phyloP scores from a whole-genome alignment of 2,113 vertebrate species.

The Dicaeum eximium region DNA sequence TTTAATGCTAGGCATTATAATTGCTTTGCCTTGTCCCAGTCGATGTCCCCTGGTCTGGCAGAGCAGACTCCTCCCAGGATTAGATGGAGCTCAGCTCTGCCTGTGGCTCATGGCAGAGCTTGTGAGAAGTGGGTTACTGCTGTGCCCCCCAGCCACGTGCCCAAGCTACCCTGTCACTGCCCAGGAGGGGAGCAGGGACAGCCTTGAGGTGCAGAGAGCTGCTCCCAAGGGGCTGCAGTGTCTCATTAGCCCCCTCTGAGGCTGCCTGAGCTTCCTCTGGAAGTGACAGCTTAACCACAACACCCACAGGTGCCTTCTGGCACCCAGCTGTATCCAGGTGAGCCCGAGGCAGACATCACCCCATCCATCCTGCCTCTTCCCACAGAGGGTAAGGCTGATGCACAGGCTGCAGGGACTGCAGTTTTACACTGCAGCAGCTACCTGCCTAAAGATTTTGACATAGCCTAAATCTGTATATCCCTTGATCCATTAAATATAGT shows the following conservation, averaged over 20 bases:
- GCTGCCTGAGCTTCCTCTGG: neutral
- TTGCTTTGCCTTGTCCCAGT: neutral
- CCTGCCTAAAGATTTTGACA: neutral
- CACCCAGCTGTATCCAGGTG: accelerated
- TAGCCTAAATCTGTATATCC: neutral
- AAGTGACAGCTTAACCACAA: neutral
- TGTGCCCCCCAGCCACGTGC: accelerated
- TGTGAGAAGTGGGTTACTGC: neutral
- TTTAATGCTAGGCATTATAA: neutral
- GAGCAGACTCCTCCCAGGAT: neutral
- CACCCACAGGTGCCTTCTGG: neutral
- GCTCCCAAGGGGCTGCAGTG: accelerated
- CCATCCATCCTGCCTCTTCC: neutral
- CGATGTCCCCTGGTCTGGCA: accelerated
- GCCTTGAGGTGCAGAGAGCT: accelerated
- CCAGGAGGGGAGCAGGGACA: neutral
- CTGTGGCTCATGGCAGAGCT: neutral
- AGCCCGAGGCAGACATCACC: accelerated
- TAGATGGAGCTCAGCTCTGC: neutral
- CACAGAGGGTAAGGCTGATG: neutral
- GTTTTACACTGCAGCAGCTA: neutral
- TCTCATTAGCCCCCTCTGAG: neutral
- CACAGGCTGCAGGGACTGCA: accelerated
- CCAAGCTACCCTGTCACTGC: neutral
- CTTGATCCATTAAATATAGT: neutral